Percentiles rank a stretch among this genome's conserved stretches.
Conservation (phyloP, 1,140 invertebrate genomes). For the Coboldia fuscipes region DNA sequence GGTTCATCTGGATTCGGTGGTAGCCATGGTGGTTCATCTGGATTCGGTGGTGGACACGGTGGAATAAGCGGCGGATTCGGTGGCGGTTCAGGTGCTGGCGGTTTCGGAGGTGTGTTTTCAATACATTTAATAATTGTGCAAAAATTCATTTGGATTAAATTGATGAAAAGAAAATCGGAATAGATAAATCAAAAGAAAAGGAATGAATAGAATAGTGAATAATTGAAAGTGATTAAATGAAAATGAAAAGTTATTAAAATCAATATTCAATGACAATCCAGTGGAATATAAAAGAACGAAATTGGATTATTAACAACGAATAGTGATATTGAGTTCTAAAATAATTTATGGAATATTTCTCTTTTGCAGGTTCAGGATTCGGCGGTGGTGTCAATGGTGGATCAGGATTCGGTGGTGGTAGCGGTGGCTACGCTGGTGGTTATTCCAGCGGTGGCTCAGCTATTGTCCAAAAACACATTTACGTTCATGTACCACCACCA, state of each 20-base stretch:
- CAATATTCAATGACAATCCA: neutral
- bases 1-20: constrained; percentile 18
- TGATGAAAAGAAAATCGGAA: neutral
- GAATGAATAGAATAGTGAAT: neutral
- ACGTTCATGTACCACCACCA: constrained; percentile 59
- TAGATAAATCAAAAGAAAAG: neutral
- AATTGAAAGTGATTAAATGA: neutral
- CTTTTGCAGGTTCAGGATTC: neutral
- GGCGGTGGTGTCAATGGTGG: constrained; percentile 10
- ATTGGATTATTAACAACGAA: neutral
- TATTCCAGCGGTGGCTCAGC: constrained; percentile 28
- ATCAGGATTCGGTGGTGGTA: constrained; percentile 14
- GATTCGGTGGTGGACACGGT: constrained; percentile 8
- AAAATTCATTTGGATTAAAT: neutral
- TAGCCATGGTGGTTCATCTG: constrained; percentile 19
- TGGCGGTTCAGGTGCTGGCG: constrained; percentile 11
- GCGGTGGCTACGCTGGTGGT: constrained; percentile 29
- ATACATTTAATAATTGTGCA: neutral
- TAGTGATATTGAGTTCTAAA: neutral
- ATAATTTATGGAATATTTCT: neutral
- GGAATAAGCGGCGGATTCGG: constrained; percentile 11
- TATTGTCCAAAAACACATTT: constrained; percentile 55
- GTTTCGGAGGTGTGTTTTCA: constrained; percentile 6
- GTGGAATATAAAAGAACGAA: neutral
- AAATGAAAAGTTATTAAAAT: neutral